Evolutionary conservation across 2,113 vertebrate genomes (phyloP).

Genomic region (Formicarius rufipectus): DNA sequence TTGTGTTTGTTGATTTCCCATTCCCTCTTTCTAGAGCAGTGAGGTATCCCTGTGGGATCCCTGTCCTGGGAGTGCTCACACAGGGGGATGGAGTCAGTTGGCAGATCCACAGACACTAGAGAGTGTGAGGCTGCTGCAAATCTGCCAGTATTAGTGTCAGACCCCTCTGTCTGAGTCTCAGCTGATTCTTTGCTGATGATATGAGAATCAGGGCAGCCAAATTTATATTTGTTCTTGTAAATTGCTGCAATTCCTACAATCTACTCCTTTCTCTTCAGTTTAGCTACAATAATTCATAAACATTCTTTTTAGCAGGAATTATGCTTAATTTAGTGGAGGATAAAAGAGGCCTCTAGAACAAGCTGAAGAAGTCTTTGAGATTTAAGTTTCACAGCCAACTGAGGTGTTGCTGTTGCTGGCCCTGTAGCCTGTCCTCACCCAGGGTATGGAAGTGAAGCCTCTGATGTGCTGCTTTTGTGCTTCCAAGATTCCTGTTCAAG

Average conservation of each 20-base stretch:
- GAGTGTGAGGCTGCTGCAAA: not conserved
- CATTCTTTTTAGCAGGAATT: not conserved
- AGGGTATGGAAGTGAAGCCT: not conserved
- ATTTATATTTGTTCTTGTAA: not conserved
- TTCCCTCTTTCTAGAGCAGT: not conserved
- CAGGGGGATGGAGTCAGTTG: not conserved
- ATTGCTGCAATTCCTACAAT: not conserved
- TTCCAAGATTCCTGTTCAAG: not conserved
- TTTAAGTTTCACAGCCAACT: not conserved
- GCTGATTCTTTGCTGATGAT: not conserved
- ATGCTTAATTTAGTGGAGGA: not conserved
- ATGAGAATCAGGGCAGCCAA: not conserved
- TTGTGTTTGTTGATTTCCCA: not conserved
- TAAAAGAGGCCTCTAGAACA: not conserved
- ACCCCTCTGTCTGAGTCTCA: not conserved
- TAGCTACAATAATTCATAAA: not conserved
- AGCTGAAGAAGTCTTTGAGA: not conserved
- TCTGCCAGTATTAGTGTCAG: not conserved
- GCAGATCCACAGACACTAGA: not conserved
- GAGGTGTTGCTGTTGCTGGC: not conserved
- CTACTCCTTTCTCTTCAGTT: not conserved
- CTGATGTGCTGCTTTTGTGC: constrained; percentile 28
- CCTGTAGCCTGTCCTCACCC: not conserved
- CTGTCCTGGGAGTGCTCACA: not conserved
- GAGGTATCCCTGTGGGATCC: not conserved